Base-by-base conservation (phyloP, 2,888 invertebrate genomes). In the Brachynemurus nebulosus region DNA sequence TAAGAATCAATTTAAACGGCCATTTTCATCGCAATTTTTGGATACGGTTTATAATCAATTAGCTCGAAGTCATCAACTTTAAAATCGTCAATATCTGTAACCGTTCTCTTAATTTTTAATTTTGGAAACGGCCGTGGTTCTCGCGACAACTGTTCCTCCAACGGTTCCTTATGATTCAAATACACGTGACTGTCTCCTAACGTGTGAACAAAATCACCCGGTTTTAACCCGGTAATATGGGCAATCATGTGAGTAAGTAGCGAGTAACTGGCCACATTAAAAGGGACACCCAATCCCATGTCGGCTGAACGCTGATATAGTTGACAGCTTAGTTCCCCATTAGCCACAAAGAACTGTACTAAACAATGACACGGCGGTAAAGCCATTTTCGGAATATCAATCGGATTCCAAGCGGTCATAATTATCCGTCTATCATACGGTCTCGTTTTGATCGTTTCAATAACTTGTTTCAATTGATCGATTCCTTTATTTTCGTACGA, bases 271-370 rank as follows among this genome's bases (percentile, higher is more conserved):
- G 97, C 96, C 54, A 98, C 92, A 65, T 97, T 97, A 63, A 97
- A 97, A 9, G 96, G 96, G 0, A 96, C 93, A n/a, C 97, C 97
- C 2, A 97, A 70, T 2, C 95, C 95, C 84, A 97, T 89, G 61
- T 98, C 97, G 6, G 92, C 97, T 54, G 95, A 95, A 51, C 97
- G 74, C 64, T 98, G 97, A 61, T 96, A 96, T 51, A 97, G 63
- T 54, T 91, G 83, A 57, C 93, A 95, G 0, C 90, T 91, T 1
- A 98, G 67, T 61, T 88, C 86, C 2, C 78, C 80, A 53, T 75
- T 67, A 1, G 80, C 74, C 0, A 97, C 95, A 67, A 86, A 91
- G 67, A 98, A 98, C 65, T 97, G 97, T 1, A 80, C 86, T 37
- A 98, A 68, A 57, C 90, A 88, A 59, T 98, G 97, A 57, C 97